Evolutionary conservation across 2,797 vertebrate genomes (phyloP), one percentile per base, ranked within the genome.

Genomic region (Chelmon rostratus): DNA sequence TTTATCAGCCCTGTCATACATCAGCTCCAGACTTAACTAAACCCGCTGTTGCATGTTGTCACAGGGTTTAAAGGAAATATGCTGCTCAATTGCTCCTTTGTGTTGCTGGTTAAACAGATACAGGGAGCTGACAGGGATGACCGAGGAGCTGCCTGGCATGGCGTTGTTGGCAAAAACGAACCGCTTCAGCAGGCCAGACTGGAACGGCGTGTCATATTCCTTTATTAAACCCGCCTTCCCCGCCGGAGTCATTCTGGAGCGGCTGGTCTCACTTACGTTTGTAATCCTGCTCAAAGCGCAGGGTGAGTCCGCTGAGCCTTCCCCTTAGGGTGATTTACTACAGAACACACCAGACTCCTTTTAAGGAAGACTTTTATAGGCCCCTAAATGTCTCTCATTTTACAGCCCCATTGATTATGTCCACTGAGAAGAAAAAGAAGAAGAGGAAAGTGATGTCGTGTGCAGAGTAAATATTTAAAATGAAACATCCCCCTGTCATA

Each of bases 281-380:
- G 79, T 83, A 89, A 92, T 93, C 88, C 84, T 25, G 68, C 83
- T 88, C 67, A 88, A 81, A 91, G 78, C 1, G 10, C 61, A 67
- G 37, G 23, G 57, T 82, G 82, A 89, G 82, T 70, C 84, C 7
- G 11, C 84, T 83, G 81, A 93, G 86, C 87, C 74, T 87, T 79
- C 67, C 81, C 78, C 72, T 86, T 76, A 56, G 78, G 83, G 19
- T 88, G 88, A 93, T 88, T 88, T 90, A 92, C 74, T 54, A 67
- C 76, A 74, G 71, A 87, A 68, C 81, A 73, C 86, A 82, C 59
- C 66, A 23, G 77, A 47, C 85, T 88, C 92, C 92, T 92, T 94
- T 93, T 91, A 94, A 88, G 91, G 90, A 91, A 89, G 76, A 58
- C 76, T 91, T 94, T 91, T 88, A 93, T 89, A 88, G 72, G 65